These are phyloP conservation scores for Acropternis orthonyx DNA, from an alignment of 2,797 vertebrate genomes.

Conservation along the genomic window DNA sequence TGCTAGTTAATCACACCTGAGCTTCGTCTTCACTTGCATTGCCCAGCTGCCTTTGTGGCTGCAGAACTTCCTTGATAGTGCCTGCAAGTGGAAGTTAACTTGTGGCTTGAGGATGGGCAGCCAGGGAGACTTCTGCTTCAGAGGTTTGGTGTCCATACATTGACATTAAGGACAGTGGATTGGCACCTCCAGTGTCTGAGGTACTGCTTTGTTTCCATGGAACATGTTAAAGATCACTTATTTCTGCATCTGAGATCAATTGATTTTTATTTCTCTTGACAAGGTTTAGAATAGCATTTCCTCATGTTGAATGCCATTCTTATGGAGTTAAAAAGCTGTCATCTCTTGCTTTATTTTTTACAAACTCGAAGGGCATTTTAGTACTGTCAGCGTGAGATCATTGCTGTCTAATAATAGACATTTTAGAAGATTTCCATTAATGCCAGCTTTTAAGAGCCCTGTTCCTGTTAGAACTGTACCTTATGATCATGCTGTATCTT, in stretches of 20 bases:
- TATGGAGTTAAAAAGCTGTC: background rate
- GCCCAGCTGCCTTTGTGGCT: background rate
- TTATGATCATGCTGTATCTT: background rate
- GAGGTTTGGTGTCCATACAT: fast-evolving
- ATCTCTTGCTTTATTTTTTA: background rate
- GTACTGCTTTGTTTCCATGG: background rate
- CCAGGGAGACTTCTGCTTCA: no score
- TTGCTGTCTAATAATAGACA: background rate
- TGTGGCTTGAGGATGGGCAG: background rate
- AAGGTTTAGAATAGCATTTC: background rate
- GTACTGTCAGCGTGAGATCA: background rate
- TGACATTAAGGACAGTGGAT: background rate
- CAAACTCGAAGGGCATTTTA: background rate
- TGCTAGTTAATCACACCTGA: background rate
- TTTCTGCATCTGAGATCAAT: background rate
- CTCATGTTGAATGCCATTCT: background rate
- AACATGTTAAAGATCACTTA: background rate
- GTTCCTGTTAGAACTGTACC: background rate
- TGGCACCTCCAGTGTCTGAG: background rate
- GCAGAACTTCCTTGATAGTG: background rate
- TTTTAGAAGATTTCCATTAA: slow-evolving; percentile 23
- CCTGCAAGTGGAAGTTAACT: background rate
- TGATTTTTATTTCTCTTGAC: background rate
- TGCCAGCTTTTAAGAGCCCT: background rate
- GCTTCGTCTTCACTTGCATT: background rate